These are phyloP conservation scores for Dynastes grantii DNA, from an alignment of 2,888 invertebrate genomes.

Conservation along the genomic window DNA sequence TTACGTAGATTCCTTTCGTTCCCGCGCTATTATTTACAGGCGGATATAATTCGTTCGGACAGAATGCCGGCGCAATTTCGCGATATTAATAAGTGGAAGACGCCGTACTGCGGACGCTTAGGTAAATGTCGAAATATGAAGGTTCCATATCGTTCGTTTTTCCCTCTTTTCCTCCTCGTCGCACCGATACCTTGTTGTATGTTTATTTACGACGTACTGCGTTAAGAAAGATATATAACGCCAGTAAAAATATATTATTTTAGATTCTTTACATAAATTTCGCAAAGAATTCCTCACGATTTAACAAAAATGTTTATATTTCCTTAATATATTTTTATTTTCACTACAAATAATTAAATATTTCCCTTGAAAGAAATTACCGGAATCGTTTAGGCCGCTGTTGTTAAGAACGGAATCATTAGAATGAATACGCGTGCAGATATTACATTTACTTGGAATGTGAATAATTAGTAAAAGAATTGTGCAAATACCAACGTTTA, in stretches of 20 bases:
- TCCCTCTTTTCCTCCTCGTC: neutral
- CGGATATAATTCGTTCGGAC: constrained; percentile 4
- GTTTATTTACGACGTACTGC: neutral
- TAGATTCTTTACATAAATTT: neutral
- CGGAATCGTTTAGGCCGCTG: too few species aligned
- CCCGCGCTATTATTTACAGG: neutral
- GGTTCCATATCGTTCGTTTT: neutral
- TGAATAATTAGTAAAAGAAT: too few species aligned
- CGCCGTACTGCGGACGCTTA: neutral
- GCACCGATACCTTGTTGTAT: neutral
- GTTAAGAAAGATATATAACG: constrained; percentile 3
- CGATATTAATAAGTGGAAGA: constrained; percentile 11
- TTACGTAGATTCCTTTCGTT: constrained; percentile 7
- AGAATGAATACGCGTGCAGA: too few species aligned
- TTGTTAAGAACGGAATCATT: too few species aligned
- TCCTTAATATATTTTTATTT: too few species aligned
- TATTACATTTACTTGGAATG: too few species aligned
- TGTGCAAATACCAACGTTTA: too few species aligned
- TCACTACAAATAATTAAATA: too few species aligned
- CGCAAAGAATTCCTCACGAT: neutral
- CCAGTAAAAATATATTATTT: neutral
- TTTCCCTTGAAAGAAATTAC: too few species aligned
- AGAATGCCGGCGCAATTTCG: neutral
- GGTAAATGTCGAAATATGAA: neutral
- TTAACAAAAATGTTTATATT: neutral